Conservation (phyloP, 2,888 invertebrate genomes). For the Idaea dimidiata region DNA sequence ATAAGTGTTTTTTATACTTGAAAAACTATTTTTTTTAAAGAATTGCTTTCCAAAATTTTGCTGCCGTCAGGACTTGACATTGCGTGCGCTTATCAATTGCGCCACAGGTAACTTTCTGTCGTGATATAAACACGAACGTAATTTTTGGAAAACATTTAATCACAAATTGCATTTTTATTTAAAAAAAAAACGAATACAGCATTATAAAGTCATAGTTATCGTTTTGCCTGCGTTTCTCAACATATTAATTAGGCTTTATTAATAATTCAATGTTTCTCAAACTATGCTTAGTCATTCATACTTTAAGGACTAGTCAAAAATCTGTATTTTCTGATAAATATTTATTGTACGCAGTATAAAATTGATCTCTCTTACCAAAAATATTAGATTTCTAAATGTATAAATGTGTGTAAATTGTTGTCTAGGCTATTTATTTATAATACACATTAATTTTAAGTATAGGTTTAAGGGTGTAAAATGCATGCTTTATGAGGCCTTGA, state of each 20-base stretch:
- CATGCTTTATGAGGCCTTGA: background rate
- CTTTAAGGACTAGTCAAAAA: conserved; percentile 11
- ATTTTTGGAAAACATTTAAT: too few relatives aligned
- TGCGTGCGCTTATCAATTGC: too few relatives aligned
- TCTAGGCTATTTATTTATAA: background rate
- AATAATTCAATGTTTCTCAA: conserved; percentile 5
- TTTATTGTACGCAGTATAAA: conserved; percentile 17
- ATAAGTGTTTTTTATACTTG: too few relatives aligned
- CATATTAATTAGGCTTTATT: background rate
- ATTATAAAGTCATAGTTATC: too few relatives aligned
- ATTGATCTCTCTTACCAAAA: conserved; percentile 36
- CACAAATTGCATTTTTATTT: too few relatives aligned
- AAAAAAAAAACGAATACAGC: too few relatives aligned
- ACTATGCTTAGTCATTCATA: conserved; percentile 18
- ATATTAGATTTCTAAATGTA: conserved; percentile 23
- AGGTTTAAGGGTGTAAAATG: background rate
- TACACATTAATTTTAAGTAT: background rate
- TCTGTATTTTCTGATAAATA: conserved; percentile 27
- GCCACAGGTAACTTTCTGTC: too few relatives aligned
- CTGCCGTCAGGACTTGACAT: too few relatives aligned
- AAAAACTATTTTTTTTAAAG: too few relatives aligned
- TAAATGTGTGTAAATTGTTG: conserved; percentile 10
- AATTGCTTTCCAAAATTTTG: too few relatives aligned
- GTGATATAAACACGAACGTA: too few relatives aligned
- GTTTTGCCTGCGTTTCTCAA: background rate